Evolutionary conservation across 1,140 invertebrate species (phyloP).

Genomic region (Bombus cullumanus): DNA sequence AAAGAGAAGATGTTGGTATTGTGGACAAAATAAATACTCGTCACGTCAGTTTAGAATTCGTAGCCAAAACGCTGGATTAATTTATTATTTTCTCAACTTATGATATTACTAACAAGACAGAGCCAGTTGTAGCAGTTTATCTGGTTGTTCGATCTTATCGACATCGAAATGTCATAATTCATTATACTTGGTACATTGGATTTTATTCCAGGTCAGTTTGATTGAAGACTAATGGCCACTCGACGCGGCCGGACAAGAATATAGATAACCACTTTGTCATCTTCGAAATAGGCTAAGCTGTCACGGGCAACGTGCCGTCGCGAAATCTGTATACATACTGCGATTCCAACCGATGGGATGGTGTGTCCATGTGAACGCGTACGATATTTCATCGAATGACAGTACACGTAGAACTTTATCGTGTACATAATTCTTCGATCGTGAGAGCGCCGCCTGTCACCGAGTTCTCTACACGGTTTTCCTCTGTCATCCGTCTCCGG

Average conservation of each 20-base stretch:
- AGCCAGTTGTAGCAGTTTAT: neutral
- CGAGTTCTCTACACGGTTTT: neutral
- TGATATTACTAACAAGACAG: neutral
- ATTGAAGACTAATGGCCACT: constrained; percentile 43
- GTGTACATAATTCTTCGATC: constrained; percentile 13
- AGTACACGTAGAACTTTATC: constrained; percentile 24
- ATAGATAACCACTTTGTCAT: constrained; percentile 52
- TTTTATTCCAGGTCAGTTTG: constrained; percentile 8
- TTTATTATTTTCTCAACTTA: neutral
- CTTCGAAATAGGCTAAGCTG: constrained; percentile 40
- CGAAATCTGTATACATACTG: constrained; percentile 35
- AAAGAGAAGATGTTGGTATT: neutral
- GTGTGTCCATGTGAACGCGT: constrained; percentile 4
- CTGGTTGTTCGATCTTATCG: neutral
- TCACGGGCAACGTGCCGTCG: constrained; percentile 26
- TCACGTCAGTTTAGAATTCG: neutral
- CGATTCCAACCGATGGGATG: constrained; percentile 13
- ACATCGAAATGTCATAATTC: constrained; percentile 6
- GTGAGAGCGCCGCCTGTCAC: constrained; percentile 22
- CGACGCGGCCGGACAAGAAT: constrained; percentile 21
- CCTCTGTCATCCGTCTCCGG: neutral
- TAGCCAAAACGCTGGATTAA: neutral
- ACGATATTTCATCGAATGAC: constrained; percentile 44
- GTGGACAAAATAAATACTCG: neutral
- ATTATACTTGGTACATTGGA: constrained; percentile 1